Percentiles rank a stretch among this genome's conserved stretches.
Evolutionary conservation across 2,113 vertebrate genomes (phyloP).

Genomic region (Prunella himalayana): DNA sequence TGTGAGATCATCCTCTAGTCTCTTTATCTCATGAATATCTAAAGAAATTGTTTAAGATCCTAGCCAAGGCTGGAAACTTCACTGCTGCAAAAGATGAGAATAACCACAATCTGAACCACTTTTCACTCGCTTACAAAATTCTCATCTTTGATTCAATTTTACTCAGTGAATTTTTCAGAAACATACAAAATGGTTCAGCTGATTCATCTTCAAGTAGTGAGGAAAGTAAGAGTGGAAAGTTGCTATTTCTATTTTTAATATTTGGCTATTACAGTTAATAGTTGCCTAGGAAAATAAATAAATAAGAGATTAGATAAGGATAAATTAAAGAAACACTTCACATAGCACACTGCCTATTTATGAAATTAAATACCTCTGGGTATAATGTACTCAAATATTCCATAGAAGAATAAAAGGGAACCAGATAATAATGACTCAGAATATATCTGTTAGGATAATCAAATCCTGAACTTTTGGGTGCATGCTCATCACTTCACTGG

Average conservation of each 20-base stretch:
- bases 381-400: neutral
- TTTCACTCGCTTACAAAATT: neutral
- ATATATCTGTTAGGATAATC: neutral
- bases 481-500: neutral
- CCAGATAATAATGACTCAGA: neutral
- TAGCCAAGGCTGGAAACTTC: neutral
- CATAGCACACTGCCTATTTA: neutral
- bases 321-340: conserved; percentile 41
- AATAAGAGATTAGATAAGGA: conserved; percentile 10
- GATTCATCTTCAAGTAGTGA: neutral
- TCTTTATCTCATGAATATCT: neutral
- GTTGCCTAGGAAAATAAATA: neutral
- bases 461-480: neutral
- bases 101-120: neutral
- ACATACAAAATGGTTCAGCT: neutral
- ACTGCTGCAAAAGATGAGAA: neutral
- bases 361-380: conserved; percentile 9
- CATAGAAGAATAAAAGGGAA: neutral
- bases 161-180: neutral
- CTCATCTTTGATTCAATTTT: neutral
- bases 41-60: neutral
- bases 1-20: neutral
- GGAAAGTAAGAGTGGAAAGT: neutral
- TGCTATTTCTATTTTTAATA: neutral
- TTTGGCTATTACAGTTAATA: neutral